Base-by-base conservation (phyloP, 2,113 vertebrate genomes). In the Hippocampus zosterae region DNA sequence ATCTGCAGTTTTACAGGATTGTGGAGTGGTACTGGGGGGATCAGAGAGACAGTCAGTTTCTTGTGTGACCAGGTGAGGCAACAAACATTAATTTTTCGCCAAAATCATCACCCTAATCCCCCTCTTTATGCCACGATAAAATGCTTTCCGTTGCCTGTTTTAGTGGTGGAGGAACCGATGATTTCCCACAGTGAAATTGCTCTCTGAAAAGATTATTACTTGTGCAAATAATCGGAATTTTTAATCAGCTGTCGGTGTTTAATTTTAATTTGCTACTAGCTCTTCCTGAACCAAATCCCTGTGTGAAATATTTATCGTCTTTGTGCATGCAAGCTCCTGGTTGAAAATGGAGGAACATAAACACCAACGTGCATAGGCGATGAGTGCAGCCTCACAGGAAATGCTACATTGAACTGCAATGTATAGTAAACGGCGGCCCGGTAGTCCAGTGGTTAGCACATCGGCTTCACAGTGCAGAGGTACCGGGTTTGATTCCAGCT, bases 301-400 rank as follows among this genome's bases (percentile, higher is more conserved):
- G 25, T 69, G 50, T 74, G 42, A 82, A 85, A 79, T 67, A 80
- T 84, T 74, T 37, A 80, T 71, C 64, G 76, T 6, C 29, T 79
- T 79, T 72, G 37, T 50, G 67, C 67, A 41, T 48, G 53, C 44
- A 59, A 63, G 69, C 53, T 70, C 53, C 50, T 33, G 56, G 61
- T 76, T 18, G 9, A 67, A 59, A 68, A 40, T 25, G 50, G 65
- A 65, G 53, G 67, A 29, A 53, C 21, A 3, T 77, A 75, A 84
- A 81, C 48, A 68, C 57, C 0, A 1, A 55, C 7, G 73, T 57
- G 65, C 33, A 73, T 68, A 6, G 48, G 18, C 21, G 52, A n/a
- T 53, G 21, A 65, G 65, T 55, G 63, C 2, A 76, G 72, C 80
- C 79, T 82, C 67, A 27, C n/a, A 8, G 70, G 29, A 53, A 53